Percentiles rank a stretch among this genome's conserved stretches.
Evolutionary conservation across 2,888 invertebrate genomes (phyloP).

Genomic region (Acronicta alni): DNA sequence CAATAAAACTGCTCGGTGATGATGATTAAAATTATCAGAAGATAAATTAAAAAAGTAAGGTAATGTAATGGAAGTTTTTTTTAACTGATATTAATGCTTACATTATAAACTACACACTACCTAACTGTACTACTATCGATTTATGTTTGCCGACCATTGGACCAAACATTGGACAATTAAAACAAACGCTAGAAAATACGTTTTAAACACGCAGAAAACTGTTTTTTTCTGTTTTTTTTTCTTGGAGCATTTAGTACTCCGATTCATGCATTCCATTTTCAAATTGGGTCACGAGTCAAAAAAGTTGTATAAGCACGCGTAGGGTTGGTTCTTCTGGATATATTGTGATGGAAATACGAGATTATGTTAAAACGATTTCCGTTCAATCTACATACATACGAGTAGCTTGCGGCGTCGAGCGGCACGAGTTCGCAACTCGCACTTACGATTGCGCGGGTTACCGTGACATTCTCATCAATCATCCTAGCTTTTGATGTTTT

Average conservation of each 20-base stretch:
- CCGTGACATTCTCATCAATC: constrained; percentile 41
- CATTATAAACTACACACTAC: not conserved
- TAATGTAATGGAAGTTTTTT: no score
- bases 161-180: not conserved
- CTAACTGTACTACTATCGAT: not conserved
- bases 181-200: not conserved
- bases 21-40: no score
- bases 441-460: constrained; percentile 26
- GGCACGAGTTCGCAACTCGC: constrained; percentile 16
- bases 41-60: no score
- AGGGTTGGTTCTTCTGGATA: constrained; percentile 33
- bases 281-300: constrained; percentile 40
- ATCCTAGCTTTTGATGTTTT: constrained; percentile 24
- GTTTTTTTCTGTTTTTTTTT: not conserved
- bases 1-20: no score
- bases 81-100: no score
- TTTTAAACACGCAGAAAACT: not conserved
- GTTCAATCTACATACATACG: constrained; percentile 54
- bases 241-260: constrained; percentile 20
- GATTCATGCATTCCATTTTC: constrained; percentile 16
- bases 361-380: constrained; percentile 56
- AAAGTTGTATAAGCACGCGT: constrained; percentile 23
- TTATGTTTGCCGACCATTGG: not conserved
- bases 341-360: constrained; percentile 53
- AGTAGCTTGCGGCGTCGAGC: constrained; percentile 11